Evolutionary conservation across 1,140 invertebrate species (phyloP).

Genomic region (Sarcophaga peregrina): DNA sequence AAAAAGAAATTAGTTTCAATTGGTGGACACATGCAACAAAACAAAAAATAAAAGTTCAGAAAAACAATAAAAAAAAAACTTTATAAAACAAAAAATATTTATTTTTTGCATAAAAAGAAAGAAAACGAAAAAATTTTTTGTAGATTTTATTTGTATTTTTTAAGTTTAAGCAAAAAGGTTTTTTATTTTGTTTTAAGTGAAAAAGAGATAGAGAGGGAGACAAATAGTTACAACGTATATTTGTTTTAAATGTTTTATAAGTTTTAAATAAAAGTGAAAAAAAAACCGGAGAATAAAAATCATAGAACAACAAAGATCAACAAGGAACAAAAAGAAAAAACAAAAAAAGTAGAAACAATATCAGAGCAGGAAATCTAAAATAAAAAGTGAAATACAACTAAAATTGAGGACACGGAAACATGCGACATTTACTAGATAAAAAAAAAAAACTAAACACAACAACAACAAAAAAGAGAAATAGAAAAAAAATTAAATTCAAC

Average conservation of each 20-base stretch:
- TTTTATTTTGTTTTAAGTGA: neutral
- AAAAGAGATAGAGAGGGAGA: conserved; percentile 14
- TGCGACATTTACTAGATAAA: conserved; percentile 46
- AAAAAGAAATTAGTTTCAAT: conserved; percentile 15
- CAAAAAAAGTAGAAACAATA: neutral
- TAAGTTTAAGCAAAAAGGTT: neutral
- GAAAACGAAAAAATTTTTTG: neutral
- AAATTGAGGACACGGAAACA: conserved; percentile 48
- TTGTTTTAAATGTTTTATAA: conserved; percentile 22
- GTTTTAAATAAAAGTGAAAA: conserved; percentile 22
- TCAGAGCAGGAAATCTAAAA: conserved; percentile 43
- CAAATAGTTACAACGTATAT: conserved; percentile 14
- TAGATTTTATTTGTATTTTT: neutral
- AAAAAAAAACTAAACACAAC: neutral
- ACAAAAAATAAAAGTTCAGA: neutral
- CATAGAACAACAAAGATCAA: neutral
- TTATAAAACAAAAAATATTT: neutral
- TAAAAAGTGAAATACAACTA: conserved; percentile 37
- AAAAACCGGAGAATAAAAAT: neutral
- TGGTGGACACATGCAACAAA: conserved; percentile 35
- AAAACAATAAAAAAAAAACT: neutral
- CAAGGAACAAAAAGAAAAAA: conserved; percentile 30
- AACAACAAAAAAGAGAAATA: too few relatives aligned
- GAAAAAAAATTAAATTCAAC: neutral
- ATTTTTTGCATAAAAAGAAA: neutral